phyloP scores from a whole-genome alignment of 2,113 vertebrate genomes.

The Alectura lathami region DNA sequence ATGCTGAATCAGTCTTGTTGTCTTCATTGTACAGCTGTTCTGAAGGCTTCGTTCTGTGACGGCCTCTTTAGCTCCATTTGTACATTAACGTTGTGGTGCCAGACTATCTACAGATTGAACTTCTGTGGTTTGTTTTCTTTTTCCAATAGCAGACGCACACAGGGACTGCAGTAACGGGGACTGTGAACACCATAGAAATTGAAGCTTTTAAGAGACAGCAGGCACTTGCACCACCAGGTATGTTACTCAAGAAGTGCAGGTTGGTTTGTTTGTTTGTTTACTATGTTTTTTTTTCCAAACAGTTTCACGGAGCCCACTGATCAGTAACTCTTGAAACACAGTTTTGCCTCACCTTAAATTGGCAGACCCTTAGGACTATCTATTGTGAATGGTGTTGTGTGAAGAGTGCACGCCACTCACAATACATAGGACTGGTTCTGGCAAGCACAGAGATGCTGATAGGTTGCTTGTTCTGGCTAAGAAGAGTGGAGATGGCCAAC shows the following conservation, averaged over 20 bases:
- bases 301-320: neutral
- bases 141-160: slow-evolving; percentile 83
- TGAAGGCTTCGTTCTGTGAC: neutral
- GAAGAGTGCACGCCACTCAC: neutral
- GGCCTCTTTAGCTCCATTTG: neutral
- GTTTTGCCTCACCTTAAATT: slow-evolving; percentile 29
- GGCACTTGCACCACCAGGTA: slow-evolving; percentile 91
- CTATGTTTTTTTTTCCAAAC: neutral
- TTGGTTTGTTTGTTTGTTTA: neutral
- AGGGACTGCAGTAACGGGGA: slow-evolving; percentile 78
- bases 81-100: neutral
- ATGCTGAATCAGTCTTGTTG: neutral
- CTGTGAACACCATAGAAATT: slow-evolving; percentile 85
- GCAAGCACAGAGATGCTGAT: slow-evolving; percentile 27
- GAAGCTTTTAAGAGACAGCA: slow-evolving; percentile 96
- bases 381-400: neutral
- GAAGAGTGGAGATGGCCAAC: slow-evolving; percentile 21
- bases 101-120: neutral
- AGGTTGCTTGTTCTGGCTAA: slow-evolving; percentile 31
- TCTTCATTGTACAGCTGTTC: neutral
- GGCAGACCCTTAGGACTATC: neutral
- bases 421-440: slow-evolving; percentile 26
- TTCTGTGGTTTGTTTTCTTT: slow-evolving; percentile 59
- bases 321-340: neutral
- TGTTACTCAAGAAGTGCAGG: neutral